Evolutionary conservation across 2,113 vertebrate genomes (phyloP), one percentile per base, ranked within the genome.

Genomic region (Mesocricetus auratus): DNA sequence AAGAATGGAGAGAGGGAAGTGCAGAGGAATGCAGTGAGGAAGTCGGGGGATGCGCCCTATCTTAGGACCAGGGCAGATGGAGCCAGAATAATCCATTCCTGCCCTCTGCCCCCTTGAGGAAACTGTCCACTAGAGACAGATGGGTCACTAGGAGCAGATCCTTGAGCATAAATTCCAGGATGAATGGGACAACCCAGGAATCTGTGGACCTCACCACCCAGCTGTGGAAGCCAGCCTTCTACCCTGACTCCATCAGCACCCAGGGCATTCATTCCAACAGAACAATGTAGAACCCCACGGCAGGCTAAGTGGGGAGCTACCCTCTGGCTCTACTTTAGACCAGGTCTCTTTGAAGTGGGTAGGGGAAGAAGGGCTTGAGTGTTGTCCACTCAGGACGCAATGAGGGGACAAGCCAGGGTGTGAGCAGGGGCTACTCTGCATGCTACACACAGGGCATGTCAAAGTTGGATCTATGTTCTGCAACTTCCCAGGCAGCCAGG

Each of bases 201-300:
- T 45, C 64, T 83, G 42, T 39, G 62, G 31, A 31, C n/a, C 42
- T 16, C 45, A 33, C 3, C 24, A 64, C 21, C 17, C n/a, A 68
- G 82, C 69, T 47, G 12, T 82, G 58, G 36, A 45, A 24, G 75
- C 33, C 29, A 39, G 58, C 68, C 60, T 85, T 73, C 60, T 60
- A 4, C 33, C 12, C 66, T 62, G 1, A 11, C 17, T 66, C 75
- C 60, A 71, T 60, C 31, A 22, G 22, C 39, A 53, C 75, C 56
- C n/a, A 29, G 58, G 58, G 74, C n/a, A n/a, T n/a, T n/a, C 74
- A 92, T 31, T 66, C 45, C 2, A 71, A 36, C 66, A 85, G 50
- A 78, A 17, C 0, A 5, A 62, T 0, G 17, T 42, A 39, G 33
- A 47, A 12, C 1, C 75, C 45, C 60, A 22, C 0, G 7, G 42